Evolutionary conservation across 2,888 invertebrate species (phyloP).

Genomic region (Lithophane ornitopus): DNA sequence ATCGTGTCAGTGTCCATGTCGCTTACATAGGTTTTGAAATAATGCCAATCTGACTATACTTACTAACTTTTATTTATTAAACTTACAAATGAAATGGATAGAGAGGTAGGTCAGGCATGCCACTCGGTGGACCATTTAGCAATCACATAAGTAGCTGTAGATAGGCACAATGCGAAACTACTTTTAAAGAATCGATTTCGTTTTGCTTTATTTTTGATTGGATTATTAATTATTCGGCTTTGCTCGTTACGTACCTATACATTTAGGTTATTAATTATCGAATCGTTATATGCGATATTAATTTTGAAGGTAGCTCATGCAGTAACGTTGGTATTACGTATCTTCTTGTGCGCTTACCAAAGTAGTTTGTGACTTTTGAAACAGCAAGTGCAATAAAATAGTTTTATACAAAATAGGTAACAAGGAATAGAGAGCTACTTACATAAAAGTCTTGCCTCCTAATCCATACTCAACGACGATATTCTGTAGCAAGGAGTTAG

Average conservation of each 20-base stretch:
- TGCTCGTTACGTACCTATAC: neutral
- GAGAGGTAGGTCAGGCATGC: constrained; percentile 1
- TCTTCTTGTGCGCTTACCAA: no score
- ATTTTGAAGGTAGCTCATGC: no score
- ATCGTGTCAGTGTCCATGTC: constrained; percentile 17
- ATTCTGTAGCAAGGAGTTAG: constrained; percentile 92
- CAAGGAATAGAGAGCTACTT: constrained; percentile 66
- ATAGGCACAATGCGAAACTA: neutral
- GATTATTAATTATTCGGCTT: neutral
- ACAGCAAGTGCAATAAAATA: no score
- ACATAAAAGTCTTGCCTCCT: constrained; percentile 91
- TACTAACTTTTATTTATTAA: neutral
- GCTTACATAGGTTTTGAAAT: constrained; percentile 24
- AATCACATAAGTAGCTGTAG: neutral
- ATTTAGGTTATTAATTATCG: neutral
- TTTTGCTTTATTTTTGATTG: constrained; percentile 2
- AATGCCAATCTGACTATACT: neutral
- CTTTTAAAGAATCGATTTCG: neutral
- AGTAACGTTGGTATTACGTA: no score
- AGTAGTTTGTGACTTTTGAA: no score
- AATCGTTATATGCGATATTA: no score
- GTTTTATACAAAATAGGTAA: neutral
- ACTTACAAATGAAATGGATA: neutral
- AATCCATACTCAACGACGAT: constrained; percentile 92
- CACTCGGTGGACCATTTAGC: neutral